Evolutionary conservation across 2,113 vertebrate genomes (phyloP).

Genomic region (Meleagris gallopavo): DNA sequence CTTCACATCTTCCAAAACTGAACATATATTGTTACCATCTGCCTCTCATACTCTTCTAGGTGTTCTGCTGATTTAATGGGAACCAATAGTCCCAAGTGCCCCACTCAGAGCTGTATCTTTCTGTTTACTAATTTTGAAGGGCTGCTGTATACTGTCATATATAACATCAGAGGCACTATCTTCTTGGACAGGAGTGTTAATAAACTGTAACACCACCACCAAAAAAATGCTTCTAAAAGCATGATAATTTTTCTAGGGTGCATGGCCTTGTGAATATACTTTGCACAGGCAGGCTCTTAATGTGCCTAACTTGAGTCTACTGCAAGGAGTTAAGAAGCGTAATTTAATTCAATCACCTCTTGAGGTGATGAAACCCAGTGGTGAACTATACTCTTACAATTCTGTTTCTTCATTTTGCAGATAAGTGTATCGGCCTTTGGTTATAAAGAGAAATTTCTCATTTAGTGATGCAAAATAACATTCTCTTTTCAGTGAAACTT

Average conservation of each 20-base stretch:
- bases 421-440: neutral
- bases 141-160: neutral
- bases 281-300: neutral
- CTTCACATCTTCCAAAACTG: neutral
- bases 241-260: neutral
- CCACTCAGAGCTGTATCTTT: neutral
- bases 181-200: neutral
- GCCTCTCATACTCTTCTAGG: neutral
- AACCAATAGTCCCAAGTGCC: neutral
- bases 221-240: neutral
- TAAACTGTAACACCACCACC: neutral
- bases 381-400: neutral
- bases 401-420: neutral
- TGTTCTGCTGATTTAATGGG: neutral
- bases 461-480: neutral
- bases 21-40: neutral
- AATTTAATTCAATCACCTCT: neutral
- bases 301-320: neutral
- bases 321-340: neutral
- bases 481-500: neutral
- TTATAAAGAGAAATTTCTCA: neutral
- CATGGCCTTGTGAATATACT: neutral
- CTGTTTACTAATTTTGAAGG: neutral
- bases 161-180: neutral
- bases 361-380: neutral